Conservation (phyloP, 92 coral and sea anemone species). For the Paramuricea clavata region DNA sequence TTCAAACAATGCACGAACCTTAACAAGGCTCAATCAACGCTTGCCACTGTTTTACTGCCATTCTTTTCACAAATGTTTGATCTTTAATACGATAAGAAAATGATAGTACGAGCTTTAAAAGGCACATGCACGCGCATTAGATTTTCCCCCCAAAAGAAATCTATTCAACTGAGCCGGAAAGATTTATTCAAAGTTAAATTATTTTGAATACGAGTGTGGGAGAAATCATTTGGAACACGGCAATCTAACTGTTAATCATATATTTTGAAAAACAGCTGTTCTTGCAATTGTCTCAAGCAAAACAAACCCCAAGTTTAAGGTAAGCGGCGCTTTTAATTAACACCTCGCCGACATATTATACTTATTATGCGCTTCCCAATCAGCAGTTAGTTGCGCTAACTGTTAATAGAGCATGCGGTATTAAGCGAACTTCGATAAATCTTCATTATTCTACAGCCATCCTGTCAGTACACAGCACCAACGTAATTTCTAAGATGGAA, state of each 20-base stretch:
- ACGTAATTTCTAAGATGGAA: not conserved
- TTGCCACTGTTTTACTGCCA: slow-evolving; percentile 4
- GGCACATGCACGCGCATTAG: not conserved
- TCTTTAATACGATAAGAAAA: slow-evolving; percentile 2
- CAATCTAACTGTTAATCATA: not conserved
- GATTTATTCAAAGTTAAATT: not conserved
- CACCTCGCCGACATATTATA: slow-evolving; percentile 33
- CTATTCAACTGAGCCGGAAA: not conserved
- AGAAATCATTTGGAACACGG: slow-evolving; percentile 9
- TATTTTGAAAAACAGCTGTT: slow-evolving; percentile 34
- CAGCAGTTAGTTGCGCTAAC: slow-evolving; percentile 27
- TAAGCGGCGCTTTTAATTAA: slow-evolving; percentile 44
- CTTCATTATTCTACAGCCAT: not conserved
- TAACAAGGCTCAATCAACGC: slow-evolving; percentile 26
- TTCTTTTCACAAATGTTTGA: not conserved
- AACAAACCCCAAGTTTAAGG: slow-evolving; percentile 38
- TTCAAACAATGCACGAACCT: slow-evolving; percentile 13
- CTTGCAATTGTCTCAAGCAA: slow-evolving; percentile 42
- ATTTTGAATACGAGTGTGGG: not conserved
- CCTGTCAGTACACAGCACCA: not conserved
- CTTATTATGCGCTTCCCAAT: slow-evolving; percentile 22
- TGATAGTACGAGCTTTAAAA: not conserved
- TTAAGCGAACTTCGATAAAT: not conserved
- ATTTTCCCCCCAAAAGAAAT: not conserved
- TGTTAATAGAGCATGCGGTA: not conserved